Evolutionary conservation across 2,888 invertebrate species (phyloP).

Genomic region (Corythucha ciliata): DNA sequence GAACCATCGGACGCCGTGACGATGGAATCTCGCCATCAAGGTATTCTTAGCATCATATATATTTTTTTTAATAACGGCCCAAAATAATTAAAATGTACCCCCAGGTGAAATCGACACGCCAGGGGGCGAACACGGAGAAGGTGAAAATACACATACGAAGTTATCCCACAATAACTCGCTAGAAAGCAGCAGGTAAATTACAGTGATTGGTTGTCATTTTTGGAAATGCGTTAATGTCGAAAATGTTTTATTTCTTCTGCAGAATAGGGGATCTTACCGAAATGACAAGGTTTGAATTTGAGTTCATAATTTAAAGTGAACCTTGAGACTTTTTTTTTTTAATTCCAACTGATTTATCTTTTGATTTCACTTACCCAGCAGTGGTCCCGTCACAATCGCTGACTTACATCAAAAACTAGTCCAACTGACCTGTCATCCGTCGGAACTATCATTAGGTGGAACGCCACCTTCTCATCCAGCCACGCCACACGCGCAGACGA

Average conservation of each 20-base stretch:
- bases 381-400: slow-evolving; percentile 45
- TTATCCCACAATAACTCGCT: slow-evolving; percentile 38
- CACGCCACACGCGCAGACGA: slow-evolving; percentile 56
- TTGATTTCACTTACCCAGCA: too few species aligned
- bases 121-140: slow-evolving; percentile 12
- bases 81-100: too few species aligned
- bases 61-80: too few species aligned
- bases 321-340: not conserved
- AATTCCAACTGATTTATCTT: slow-evolving; percentile 2
- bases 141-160: slow-evolving; percentile 32
- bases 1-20: slow-evolving; percentile 7
- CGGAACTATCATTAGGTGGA: slow-evolving; percentile 41
- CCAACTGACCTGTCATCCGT: slow-evolving; percentile 46
- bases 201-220: not conserved
- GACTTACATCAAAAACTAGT: slow-evolving; percentile 51
- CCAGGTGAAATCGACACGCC: not conserved
- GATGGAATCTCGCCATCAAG: not conserved
- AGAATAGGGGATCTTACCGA: too few species aligned
- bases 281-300: too few species aligned
- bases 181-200: slow-evolving; percentile 29
- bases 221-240: not conserved
- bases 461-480: slow-evolving; percentile 49
- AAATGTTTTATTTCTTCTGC: not conserved
- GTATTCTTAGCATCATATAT: too few species aligned
- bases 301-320: too few species aligned